phyloP scores from a whole-genome alignment of 2,113 vertebrate genomes.

The Diglossa brunneiventris region DNA sequence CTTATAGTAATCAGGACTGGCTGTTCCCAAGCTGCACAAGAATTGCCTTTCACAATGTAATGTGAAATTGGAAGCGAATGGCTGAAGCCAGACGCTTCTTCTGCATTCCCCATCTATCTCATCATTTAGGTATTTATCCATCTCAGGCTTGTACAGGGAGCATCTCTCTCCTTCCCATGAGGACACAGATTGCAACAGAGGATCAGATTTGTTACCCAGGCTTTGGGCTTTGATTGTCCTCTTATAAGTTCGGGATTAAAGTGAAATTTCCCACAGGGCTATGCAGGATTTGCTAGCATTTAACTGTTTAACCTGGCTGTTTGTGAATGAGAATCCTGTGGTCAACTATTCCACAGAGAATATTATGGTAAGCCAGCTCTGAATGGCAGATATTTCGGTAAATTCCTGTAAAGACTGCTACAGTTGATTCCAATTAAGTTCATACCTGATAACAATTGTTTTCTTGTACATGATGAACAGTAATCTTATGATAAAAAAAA shows the following conservation, averaged over 20 bases:
- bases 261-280: slow-evolving; percentile 99
- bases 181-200: slow-evolving; percentile 92
- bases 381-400: slow-evolving; percentile 78
- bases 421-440: slow-evolving; percentile 82
- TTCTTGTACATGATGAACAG: slow-evolving; percentile 64
- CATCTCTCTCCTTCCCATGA: slow-evolving; percentile 93
- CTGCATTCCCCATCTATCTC: slow-evolving; percentile 96
- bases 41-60: slow-evolving; percentile 97
- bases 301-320: slow-evolving; percentile 99
- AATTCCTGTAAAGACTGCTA: slow-evolving; percentile 73
- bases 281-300: slow-evolving; percentile 98
- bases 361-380: slow-evolving; percentile 82
- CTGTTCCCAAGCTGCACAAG: slow-evolving; percentile 94
- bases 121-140: slow-evolving; percentile 99
- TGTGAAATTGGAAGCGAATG: slow-evolving; percentile 99
- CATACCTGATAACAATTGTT: slow-evolving; percentile 70
- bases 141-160: slow-evolving; percentile 90
- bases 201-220: slow-evolving; percentile 99
- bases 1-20: slow-evolving; percentile 99
- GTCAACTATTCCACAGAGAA: slow-evolving; percentile 90
- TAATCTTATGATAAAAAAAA: slow-evolving; percentile 64
- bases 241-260: slow-evolving; percentile 99
- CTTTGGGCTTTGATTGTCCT: slow-evolving; percentile 99
- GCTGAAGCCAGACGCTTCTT: slow-evolving; percentile 93
- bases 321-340: slow-evolving; percentile 88